Evolutionary conservation across 2,888 invertebrate genomes (phyloP).

Genomic region (Agrotis puta): DNA sequence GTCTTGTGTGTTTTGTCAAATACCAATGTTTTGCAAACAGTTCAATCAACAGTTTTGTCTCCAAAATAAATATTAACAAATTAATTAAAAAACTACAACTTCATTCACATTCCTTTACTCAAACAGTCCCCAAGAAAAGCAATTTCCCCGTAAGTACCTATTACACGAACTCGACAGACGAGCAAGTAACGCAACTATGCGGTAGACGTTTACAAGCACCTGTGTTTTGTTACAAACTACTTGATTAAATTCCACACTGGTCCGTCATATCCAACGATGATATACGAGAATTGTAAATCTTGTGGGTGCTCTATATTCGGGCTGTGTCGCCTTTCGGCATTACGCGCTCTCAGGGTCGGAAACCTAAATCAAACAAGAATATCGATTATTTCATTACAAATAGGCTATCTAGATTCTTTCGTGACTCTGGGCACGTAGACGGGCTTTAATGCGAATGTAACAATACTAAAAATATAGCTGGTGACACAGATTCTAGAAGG

Average conservation of each 20-base stretch:
- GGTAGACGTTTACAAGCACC: slow-evolving; percentile 71
- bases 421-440: slow-evolving; percentile 31
- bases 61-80: background rate
- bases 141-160: slow-evolving; percentile 49
- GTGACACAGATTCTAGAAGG: slow-evolving; percentile 8
- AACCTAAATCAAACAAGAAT: slow-evolving; percentile 61
- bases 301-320: slow-evolving; percentile 56
- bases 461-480: slow-evolving; percentile 15
- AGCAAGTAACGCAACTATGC: slow-evolving; percentile 62
- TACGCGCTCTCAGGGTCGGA: slow-evolving; percentile 29
- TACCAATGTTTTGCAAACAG: too few species aligned
- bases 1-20: too few species aligned
- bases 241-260: slow-evolving; percentile 73
- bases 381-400: slow-evolving; percentile 69
- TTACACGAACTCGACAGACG: slow-evolving; percentile 58
- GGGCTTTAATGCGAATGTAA: slow-evolving; percentile 24
- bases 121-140: slow-evolving; percentile 32
- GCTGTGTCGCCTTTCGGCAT: slow-evolving; percentile 43
- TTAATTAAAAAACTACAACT: slow-evolving; percentile 4
- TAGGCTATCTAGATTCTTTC: slow-evolving; percentile 46
- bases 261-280: slow-evolving; percentile 67
- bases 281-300: slow-evolving; percentile 67
- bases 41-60: background rate
- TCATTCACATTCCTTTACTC: slow-evolving; percentile 26
- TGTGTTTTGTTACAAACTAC: slow-evolving; percentile 71